Conservation (phyloP, 2,797 vertebrate genomes). For the Rousettus madagascariensis region DNA sequence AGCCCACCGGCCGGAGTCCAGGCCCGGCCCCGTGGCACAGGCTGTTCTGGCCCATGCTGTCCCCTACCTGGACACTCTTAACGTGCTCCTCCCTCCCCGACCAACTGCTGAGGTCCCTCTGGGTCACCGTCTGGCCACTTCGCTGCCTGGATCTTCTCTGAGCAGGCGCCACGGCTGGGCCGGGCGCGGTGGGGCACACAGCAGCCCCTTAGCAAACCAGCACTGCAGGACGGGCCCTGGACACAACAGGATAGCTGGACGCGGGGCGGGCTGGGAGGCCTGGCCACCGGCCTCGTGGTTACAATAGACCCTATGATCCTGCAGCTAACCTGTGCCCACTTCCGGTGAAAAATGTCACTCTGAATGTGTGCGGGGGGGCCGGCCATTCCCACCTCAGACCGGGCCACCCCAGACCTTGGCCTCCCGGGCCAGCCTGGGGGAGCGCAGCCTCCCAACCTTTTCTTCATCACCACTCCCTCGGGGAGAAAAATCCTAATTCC, state of each 20-base stretch:
- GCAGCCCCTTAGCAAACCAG: background rate
- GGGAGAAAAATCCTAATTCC: background rate
- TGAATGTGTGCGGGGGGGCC: background rate
- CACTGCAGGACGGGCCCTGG: background rate
- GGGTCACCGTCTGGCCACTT: background rate
- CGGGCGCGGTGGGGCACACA: background rate
- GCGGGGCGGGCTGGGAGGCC: background rate
- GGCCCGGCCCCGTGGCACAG: too few relatives aligned
- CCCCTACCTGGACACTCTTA: background rate
- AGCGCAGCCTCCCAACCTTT: background rate
- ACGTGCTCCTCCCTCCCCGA: background rate
- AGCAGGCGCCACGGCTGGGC: background rate
- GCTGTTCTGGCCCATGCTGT: background rate
- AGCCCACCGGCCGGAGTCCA: background rate
- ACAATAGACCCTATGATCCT: background rate
- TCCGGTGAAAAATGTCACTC: background rate
- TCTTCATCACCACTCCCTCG: background rate
- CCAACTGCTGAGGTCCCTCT: background rate
- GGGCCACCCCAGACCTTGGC: background rate
- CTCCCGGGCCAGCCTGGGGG: background rate
- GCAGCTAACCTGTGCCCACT: background rate
- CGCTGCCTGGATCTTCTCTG: background rate
- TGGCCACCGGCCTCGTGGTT: background rate
- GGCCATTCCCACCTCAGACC: background rate
- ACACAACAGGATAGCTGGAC: background rate